A percentile compares a stretch with the other conserved stretches of the same genome.
phyloP scores from a whole-genome alignment of 2,113 vertebrate genomes.

The Halichoerus grypus region DNA sequence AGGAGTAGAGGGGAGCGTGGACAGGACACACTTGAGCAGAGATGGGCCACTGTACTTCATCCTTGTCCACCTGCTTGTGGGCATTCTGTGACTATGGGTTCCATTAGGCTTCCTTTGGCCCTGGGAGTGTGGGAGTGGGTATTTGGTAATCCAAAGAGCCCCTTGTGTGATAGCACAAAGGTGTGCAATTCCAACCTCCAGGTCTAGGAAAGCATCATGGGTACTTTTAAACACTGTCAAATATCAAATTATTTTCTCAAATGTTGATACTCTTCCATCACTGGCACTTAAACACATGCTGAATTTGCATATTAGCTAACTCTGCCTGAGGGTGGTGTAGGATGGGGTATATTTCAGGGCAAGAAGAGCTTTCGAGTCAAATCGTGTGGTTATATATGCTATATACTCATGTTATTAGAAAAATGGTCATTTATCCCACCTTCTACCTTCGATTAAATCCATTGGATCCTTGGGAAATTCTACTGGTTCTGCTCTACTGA shows the following conservation, averaged over 20 bases:
- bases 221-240: neutral
- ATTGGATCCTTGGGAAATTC: neutral
- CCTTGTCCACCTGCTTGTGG: neutral
- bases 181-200: neutral
- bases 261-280: neutral
- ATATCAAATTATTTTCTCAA: neutral
- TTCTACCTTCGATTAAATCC: neutral
- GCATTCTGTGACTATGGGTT: neutral
- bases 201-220: neutral
- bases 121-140: neutral
- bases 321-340: neutral
- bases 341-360: neutral
- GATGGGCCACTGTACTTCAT: neutral
- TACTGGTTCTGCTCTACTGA: neutral
- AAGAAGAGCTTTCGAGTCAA: neutral
- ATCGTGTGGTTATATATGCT: neutral
- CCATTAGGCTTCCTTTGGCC: neutral
- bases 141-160: slow-evolving; percentile 12
- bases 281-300: neutral
- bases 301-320: neutral
- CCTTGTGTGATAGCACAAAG: slow-evolving; percentile 4
- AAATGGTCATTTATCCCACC: neutral
- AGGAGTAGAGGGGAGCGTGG: accelerated
- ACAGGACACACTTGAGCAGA: neutral
- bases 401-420: neutral